These are phyloP conservation scores for Poecilobothrus nobilitatus DNA, from an alignment of 2,888 invertebrate species.

Conservation along the genomic window DNA sequence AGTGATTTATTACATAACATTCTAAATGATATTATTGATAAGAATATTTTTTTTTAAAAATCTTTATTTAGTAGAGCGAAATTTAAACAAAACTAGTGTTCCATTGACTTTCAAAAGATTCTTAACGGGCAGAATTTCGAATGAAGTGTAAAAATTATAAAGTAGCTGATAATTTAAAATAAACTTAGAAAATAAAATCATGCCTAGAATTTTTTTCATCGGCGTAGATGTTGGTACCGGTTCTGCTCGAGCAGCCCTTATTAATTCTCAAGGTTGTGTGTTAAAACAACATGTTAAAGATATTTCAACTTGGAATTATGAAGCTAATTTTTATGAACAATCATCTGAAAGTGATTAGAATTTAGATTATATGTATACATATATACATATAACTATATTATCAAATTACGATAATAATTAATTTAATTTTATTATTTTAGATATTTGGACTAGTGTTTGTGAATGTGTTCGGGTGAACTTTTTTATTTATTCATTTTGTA, in stretches of 20 bases:
- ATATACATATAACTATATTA: no score
- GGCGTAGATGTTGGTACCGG: conserved; percentile 93
- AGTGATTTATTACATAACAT: not conserved
- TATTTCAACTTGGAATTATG: conserved; percentile 70
- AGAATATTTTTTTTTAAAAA: not conserved
- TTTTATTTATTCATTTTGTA: not conserved
- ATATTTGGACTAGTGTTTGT: conserved; percentile 70
- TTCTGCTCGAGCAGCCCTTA: conserved; percentile 79
- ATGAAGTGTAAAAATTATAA: not conserved
- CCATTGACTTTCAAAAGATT: no score
- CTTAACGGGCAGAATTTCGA: not conserved
- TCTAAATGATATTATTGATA: not conserved
- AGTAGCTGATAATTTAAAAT: not conserved
- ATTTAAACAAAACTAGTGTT: no score
- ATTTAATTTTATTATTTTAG: conserved; percentile 24
- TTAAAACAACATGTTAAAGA: conserved; percentile 53
- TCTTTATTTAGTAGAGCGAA: not conserved
- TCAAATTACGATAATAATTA: not conserved
- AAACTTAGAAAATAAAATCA: conserved; percentile 16
- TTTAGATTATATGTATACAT: no score
- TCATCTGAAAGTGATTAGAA: conserved; percentile 56
- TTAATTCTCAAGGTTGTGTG: conserved; percentile 60
- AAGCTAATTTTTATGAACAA: conserved; percentile 75
- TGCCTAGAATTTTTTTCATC: conserved; percentile 52
- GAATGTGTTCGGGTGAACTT: conserved; percentile 62